Evolutionary conservation across 2,888 invertebrate species (phyloP), one percentile per base, ranked within the genome.

Genomic region (Ophion slaviceki): DNA sequence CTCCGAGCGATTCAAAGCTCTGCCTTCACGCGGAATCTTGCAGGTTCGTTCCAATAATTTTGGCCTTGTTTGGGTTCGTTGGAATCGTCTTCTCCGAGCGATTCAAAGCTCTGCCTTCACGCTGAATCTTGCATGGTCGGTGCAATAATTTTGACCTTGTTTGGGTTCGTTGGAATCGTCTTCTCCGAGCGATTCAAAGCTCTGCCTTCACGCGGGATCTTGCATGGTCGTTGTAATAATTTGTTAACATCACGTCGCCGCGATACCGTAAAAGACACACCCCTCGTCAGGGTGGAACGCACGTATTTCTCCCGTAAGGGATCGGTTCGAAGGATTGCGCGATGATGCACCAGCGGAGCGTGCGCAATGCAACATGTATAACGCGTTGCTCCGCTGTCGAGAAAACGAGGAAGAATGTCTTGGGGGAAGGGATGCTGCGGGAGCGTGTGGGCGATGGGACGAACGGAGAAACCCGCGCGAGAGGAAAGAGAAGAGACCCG

Each of bases 381-480:
- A 53, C 17, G 53, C 53, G 24, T 14, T 74, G 77, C 53, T 66
- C 28, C 24, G 64, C 64, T 67, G 32, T 72, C 59, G 62, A 66
- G 80, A 40, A 61, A 81, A 78, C 59, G 67, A 81, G 81, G 32
- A 80, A 80, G 78, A 82, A 82, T 84, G 86, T 59, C 81, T 24
- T 24, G 67, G 61, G 61, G 17, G 61, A 2, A 8, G 20, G 87
- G 87, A 86, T 82, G 88, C 64, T 82, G 82, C 82, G 81, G 84
- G 87, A 82, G 86, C 88, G 87, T 82, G 87, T 86, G 79, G 86
- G 86, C 86, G 86, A 62, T 72, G 57, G 61, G n/a, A n/a, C 24
- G 81, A 81, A 53, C 24, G 28, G 20, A 72, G 72, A 80, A 66
- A 57, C 7, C 24, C 66, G 66, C 67, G 7, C 45, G n/a, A 53